Percentiles rank a stretch among this genome's conserved stretches.
Conservation (phyloP, 2,113 vertebrate species). For the Paraplagusia blochii region DNA sequence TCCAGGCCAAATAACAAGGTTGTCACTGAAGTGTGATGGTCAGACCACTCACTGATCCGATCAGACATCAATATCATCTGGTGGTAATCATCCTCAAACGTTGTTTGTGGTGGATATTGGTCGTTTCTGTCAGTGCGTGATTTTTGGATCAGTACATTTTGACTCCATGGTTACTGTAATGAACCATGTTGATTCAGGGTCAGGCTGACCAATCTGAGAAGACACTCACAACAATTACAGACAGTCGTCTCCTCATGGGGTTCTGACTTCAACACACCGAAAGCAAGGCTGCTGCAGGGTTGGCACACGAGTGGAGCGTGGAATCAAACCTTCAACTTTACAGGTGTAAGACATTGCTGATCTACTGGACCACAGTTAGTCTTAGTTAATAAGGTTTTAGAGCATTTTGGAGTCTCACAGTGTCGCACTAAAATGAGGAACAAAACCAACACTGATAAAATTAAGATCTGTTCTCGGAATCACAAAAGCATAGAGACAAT, state of each 20-base stretch:
- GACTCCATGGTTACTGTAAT: constrained; percentile 50
- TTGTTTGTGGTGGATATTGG: constrained; percentile 33
- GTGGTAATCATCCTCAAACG: constrained; percentile 27
- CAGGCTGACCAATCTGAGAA: constrained; percentile 51
- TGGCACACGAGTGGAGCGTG: too few species aligned
- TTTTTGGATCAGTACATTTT: constrained; percentile 5
- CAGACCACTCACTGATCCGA: background rate
- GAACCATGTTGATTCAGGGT: constrained; percentile 55
- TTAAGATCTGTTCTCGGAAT: too few species aligned
- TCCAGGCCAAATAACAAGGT: background rate
- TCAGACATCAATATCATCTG: constrained; percentile 16
- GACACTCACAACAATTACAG: constrained; percentile 47
- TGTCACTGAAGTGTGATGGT: background rate
- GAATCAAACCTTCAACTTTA: too few species aligned
- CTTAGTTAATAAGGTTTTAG: too few species aligned
- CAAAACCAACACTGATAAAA: too few species aligned
- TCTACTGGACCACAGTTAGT: too few species aligned
- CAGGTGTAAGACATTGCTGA: too few species aligned
- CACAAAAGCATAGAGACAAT: too few species aligned
- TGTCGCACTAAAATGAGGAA: too few species aligned
- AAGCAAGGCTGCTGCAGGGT: too few species aligned
- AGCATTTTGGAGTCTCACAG: too few species aligned
- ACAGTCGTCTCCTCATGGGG: background rate
- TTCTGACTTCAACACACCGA: background rate
- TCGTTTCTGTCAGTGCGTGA: background rate